Conservation (phyloP, 2,888 invertebrate genomes). For the Alloplasta piceator region DNA sequence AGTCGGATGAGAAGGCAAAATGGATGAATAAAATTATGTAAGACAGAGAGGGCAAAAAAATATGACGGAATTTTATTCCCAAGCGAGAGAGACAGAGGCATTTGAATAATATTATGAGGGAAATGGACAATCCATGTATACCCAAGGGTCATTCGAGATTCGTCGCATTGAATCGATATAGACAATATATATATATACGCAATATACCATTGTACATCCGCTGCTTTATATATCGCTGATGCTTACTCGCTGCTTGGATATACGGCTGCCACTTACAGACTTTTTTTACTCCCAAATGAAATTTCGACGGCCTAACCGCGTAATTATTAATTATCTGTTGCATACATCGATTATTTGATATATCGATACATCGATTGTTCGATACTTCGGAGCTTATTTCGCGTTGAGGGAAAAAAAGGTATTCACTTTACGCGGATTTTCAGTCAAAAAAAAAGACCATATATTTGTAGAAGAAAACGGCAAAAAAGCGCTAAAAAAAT, state of each 20-base stretch:
- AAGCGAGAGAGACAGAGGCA: constrained; percentile 39
- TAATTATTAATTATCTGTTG: no score
- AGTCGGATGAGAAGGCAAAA: neutral
- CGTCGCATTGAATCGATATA: constrained; percentile 59
- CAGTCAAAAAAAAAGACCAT: no score
- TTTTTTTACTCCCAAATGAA: no score
- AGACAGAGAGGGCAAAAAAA: neutral
- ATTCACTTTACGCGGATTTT: no score
- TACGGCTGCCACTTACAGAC: neutral
- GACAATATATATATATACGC: neutral
- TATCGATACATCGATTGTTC: no score
- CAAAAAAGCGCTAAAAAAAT: no score
- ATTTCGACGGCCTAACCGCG: no score
- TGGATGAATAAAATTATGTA: neutral
- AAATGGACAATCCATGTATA: constrained; percentile 69
- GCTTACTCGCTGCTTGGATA: constrained; percentile 14
- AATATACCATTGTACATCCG: neutral
- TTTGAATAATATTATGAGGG: constrained; percentile 66
- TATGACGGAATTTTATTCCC: neutral
- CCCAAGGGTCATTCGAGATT: constrained; percentile 66
- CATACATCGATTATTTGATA: no score
- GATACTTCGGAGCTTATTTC: no score
- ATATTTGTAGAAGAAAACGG: no score
- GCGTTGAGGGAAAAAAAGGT: no score
- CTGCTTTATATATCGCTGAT: constrained; percentile 5